These are phyloP conservation scores for Pterocles burchelli DNA, from an alignment of 2,113 vertebrate species.

Conservation along the genomic window DNA sequence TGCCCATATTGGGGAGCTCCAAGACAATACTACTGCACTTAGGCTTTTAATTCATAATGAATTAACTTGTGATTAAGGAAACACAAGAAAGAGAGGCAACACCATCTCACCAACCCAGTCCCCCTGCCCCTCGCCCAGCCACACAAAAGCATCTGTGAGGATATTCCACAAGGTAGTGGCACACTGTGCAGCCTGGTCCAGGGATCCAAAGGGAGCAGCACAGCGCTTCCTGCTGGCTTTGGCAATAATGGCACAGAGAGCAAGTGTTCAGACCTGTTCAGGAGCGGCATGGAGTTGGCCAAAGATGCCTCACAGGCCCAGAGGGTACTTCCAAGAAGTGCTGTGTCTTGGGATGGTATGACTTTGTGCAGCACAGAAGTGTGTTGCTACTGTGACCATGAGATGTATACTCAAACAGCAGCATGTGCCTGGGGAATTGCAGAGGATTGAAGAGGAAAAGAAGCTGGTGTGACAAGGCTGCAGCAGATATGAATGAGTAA, in stretches of 20 bases:
- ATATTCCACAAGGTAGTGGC: not conserved
- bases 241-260: not conserved
- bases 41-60: not conserved
- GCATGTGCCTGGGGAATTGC: not conserved
- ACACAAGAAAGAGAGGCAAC: not conserved
- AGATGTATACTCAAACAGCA: not conserved
- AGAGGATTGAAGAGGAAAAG: not conserved
- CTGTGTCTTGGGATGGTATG: not conserved
- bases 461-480: not conserved
- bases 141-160: not conserved
- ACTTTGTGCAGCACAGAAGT: not conserved
- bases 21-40: not conserved
- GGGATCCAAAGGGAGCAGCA: not conserved
- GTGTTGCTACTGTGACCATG: not conserved
- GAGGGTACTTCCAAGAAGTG: not conserved
- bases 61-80: not conserved
- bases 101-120: not conserved
- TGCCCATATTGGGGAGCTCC: fast-evolving
- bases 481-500: not conserved
- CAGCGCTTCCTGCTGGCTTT: slow-evolving; percentile 22
- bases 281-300: not conserved
- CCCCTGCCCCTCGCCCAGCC: too few relatives aligned
- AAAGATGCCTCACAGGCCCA: not conserved
- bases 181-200: not conserved
- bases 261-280: not conserved